Conservation (phyloP, 2,888 invertebrate species). For the Elysia crispata region DNA sequence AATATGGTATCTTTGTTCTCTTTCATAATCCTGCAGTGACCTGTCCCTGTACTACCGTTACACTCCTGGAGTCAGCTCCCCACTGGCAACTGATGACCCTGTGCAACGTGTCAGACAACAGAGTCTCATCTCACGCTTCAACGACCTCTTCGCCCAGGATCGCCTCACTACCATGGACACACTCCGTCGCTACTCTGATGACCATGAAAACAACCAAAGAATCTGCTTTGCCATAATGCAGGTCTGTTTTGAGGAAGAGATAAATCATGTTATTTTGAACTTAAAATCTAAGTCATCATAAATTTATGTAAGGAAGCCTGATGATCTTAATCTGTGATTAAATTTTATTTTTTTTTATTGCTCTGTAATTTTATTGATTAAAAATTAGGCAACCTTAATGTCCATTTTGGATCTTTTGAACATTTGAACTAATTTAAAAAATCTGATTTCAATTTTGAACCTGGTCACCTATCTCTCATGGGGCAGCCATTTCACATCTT, state of each 20-base stretch:
- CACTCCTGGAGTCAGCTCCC: constrained; percentile 70
- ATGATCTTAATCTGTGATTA: too few relatives aligned
- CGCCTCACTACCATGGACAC: constrained; percentile 77
- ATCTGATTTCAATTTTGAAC: too few relatives aligned
- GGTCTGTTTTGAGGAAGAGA: constrained; percentile 56
- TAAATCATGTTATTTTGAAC: too few relatives aligned
- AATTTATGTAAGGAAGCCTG: too few relatives aligned
- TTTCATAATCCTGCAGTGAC: constrained; percentile 25
- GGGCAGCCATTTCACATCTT: too few relatives aligned
- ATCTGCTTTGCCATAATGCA: constrained; percentile 74
- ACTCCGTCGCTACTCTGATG: constrained; percentile 72
- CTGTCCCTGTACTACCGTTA: constrained; percentile 59
- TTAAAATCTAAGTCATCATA: too few relatives aligned
- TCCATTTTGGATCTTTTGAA: too few relatives aligned
- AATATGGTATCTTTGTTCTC: neutral
- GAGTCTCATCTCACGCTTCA: constrained; percentile 74
- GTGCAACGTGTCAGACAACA: constrained; percentile 75
- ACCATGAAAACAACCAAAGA: constrained; percentile 76
- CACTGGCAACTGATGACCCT: constrained; percentile 72
- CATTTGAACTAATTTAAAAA: too few relatives aligned
- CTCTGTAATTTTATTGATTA: too few relatives aligned
- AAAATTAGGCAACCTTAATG: too few relatives aligned
- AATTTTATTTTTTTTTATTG: too few relatives aligned
- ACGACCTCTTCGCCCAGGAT: constrained; percentile 76
- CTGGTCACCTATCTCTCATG: too few relatives aligned